Percentiles rank a stretch among this genome's conserved stretches.
Evolutionary conservation across 2,113 vertebrate species (phyloP).

Genomic region (Numenius arquata): DNA sequence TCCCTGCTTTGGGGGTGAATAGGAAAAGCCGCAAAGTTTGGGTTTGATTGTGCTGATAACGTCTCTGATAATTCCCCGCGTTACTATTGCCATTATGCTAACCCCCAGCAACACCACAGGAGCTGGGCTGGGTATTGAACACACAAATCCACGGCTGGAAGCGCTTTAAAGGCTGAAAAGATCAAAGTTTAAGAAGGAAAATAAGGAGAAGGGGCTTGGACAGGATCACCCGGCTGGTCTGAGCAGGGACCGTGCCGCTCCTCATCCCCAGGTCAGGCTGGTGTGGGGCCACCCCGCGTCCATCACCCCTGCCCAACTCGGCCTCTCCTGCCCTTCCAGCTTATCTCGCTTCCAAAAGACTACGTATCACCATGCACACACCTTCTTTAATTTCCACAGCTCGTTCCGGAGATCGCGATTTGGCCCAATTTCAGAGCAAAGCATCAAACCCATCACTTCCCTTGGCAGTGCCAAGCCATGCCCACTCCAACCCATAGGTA

Average conservation of each 20-base stretch:
- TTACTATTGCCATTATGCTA: conserved; percentile 15
- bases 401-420: background rate
- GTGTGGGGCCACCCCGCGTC: accelerated
- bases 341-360: background rate
- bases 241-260: background rate
- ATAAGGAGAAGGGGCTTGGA: background rate
- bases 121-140: background rate
- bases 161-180: conserved; percentile 51
- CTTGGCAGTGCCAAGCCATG: background rate
- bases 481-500: accelerated
- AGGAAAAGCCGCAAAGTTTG: background rate
- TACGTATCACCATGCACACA: accelerated
- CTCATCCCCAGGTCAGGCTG: background rate
- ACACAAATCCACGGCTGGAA: conserved; percentile 11
- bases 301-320: background rate
- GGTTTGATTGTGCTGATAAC: background rate
- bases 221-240: background rate
- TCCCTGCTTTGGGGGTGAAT: background rate
- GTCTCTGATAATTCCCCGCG: conserved; percentile 9
- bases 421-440: background rate
- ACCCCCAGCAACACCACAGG: conserved; percentile 25
- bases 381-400: background rate
- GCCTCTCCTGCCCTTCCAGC: background rate
- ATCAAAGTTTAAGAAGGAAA: conserved; percentile 37
- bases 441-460: background rate